Evolutionary conservation across 1,140 invertebrate genomes (phyloP).

Genomic region (Adelges cooleyi): DNA sequence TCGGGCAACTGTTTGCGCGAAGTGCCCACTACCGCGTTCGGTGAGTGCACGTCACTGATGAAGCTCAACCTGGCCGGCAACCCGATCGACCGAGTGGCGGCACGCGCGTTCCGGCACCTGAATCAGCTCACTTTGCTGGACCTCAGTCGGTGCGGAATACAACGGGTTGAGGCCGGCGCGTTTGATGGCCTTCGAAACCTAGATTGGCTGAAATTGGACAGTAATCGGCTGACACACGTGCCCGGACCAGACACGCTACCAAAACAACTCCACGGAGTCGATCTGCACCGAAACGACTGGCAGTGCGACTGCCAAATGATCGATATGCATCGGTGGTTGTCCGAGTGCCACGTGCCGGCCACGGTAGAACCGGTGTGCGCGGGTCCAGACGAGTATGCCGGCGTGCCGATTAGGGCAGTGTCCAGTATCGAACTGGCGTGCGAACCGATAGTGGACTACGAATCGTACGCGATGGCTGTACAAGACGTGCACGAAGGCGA

Average conservation of each 20-base stretch:
- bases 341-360: slow-evolving; percentile 57
- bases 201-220: slow-evolving; percentile 71
- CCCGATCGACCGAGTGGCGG: slow-evolving; percentile 57
- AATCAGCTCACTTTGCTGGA: slow-evolving; percentile 66
- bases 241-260: slow-evolving; percentile 57
- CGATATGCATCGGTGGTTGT: slow-evolving; percentile 64
- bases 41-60: slow-evolving; percentile 66
- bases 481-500: slow-evolving; percentile 64
- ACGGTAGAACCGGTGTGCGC: slow-evolving; percentile 60
- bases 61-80: slow-evolving; percentile 67
- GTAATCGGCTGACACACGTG: slow-evolving; percentile 62
- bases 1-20: slow-evolving; percentile 64
- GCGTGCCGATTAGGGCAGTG: slow-evolving; percentile 54
- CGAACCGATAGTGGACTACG: slow-evolving; percentile 50
- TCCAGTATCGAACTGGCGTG: slow-evolving; percentile 66
- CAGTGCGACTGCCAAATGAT: slow-evolving; percentile 70
- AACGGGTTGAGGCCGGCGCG: slow-evolving; percentile 61
- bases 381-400: slow-evolving; percentile 52
- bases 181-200: slow-evolving; percentile 68
- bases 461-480: slow-evolving; percentile 52
- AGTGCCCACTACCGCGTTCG: slow-evolving; percentile 64
- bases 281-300: slow-evolving; percentile 79
- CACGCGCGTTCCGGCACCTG: slow-evolving; percentile 62
- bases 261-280: slow-evolving; percentile 58
- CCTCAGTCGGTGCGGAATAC: slow-evolving; percentile 64